Percentiles rank a stretch among this genome's conserved stretches.
Evolutionary conservation across 2,797 vertebrate species (phyloP).

Genomic region (Scomberomorus guttatus): DNA sequence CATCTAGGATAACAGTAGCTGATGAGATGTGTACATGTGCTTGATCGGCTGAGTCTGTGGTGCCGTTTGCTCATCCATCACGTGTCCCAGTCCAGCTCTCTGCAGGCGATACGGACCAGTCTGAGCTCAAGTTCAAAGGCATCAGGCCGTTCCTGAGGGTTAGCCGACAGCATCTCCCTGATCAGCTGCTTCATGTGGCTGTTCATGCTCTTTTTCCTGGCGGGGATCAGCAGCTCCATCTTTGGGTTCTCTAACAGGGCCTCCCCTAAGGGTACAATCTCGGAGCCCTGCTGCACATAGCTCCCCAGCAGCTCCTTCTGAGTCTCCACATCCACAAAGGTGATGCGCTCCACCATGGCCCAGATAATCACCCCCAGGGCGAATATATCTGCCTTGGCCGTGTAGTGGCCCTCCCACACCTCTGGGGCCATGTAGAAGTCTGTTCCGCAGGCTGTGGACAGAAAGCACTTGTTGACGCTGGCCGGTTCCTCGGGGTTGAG

Average conservation of each 20-base stretch:
- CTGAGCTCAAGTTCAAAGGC: conserved; percentile 95
- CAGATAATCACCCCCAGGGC: conserved; percentile 97
- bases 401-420: conserved; percentile 98
- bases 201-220: conserved; percentile 96
- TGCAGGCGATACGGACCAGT: conserved; percentile 95
- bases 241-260: conserved; percentile 96
- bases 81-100: conserved; percentile 97
- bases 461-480: conserved; percentile 95
- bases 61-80: conserved; percentile 75
- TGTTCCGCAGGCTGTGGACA: conserved; percentile 95
- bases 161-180: conserved; percentile 96
- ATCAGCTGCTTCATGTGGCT: conserved; percentile 95
- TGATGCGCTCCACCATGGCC: conserved; percentile 98
- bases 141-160: conserved; percentile 95
- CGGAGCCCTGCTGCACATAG: conserved; percentile 93
- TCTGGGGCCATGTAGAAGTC: conserved; percentile 99
- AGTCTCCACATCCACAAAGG: conserved; percentile 94
- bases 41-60: conserved; percentile 47
- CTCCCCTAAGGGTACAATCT: conserved; percentile 95
- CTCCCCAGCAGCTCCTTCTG: conserved; percentile 96
- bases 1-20: conserved; percentile 33
- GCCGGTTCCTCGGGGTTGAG: conserved; percentile 93
- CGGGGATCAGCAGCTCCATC: conserved; percentile 96
- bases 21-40: conserved; percentile 57
- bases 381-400: conserved; percentile 98